Percentiles rank a stretch among this genome's conserved stretches.
These are phyloP conservation scores for Plebejus argus DNA, from an alignment of 2,888 invertebrate genomes.

Conservation along the genomic window DNA sequence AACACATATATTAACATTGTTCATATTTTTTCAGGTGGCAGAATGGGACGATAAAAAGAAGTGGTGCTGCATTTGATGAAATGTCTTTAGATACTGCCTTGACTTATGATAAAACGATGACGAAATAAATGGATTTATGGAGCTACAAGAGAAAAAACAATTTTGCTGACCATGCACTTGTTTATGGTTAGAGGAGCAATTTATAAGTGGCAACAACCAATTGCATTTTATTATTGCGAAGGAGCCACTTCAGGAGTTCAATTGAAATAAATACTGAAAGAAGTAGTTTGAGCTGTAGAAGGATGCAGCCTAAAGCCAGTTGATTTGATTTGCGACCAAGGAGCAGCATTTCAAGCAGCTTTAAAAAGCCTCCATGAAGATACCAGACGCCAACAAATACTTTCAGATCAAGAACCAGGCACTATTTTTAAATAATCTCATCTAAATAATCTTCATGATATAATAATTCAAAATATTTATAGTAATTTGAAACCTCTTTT, in stretches of 20 bases:
- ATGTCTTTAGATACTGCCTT: constrained; percentile 26
- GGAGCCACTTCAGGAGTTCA: constrained; percentile 29
- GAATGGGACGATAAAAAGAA: constrained; percentile 30
- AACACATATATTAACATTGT: not conserved
- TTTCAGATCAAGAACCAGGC: constrained; percentile 7
- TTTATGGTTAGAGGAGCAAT: constrained; percentile 29
- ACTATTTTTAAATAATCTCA: not conserved
- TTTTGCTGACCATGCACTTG: constrained; percentile 23
- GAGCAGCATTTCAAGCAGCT: constrained; percentile 38
- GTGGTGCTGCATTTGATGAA: constrained; percentile 15
- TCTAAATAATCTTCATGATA: not conserved
- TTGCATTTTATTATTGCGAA: constrained; percentile 39
- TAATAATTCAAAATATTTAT: not conserved
- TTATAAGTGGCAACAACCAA: constrained; percentile 41
- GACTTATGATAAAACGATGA: not conserved
- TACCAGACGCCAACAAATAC: constrained; percentile 38
- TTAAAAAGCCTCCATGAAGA: constrained; percentile 38
- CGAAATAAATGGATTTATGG: constrained; percentile 13
- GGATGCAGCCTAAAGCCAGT: constrained; percentile 38
- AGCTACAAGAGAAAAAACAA: constrained; percentile 13
- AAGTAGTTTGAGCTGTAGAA: constrained; percentile 31
- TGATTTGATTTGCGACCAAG: constrained; percentile 37
- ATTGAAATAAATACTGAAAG: constrained; percentile 35
- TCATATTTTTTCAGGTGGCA: constrained; percentile 13
- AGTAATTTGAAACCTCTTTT: not conserved